A percentile compares a stretch with the other conserved stretches of the same genome.
phyloP scores from a whole-genome alignment of 2,113 vertebrate species.

The Hypanus sabinus region DNA sequence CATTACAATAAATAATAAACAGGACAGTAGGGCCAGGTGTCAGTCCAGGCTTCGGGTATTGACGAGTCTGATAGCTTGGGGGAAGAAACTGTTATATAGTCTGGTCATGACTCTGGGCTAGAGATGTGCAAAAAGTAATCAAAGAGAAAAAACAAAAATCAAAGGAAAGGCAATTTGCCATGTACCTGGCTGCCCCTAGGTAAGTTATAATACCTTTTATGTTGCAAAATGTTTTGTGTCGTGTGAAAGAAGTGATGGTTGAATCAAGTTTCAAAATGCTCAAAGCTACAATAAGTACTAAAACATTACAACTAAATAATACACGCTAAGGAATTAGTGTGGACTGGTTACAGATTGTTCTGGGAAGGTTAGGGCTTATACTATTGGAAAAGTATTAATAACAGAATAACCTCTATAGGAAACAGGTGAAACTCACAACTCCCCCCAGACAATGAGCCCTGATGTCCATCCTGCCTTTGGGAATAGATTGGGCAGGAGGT shows the following conservation, averaged over 20 bases:
- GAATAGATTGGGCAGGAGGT: background rate
- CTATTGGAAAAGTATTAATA: background rate
- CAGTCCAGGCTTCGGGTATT: no score
- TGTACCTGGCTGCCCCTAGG: background rate
- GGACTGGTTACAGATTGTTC: background rate
- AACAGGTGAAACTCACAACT: conserved; percentile 3
- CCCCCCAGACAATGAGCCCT: background rate
- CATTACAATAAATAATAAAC: no score
- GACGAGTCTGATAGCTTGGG: no score
- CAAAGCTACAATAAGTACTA: background rate
- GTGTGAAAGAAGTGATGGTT: background rate
- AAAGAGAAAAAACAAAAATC: background rate
- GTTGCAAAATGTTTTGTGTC: background rate
- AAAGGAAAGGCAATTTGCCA: background rate
- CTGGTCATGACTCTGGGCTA: background rate
- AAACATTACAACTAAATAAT: background rate
- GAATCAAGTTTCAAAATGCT: background rate
- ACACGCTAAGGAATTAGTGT: background rate
- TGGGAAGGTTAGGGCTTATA: background rate
- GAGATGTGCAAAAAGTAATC: background rate
- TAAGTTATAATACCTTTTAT: background rate
- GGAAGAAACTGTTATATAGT: no score
- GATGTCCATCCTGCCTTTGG: conserved; percentile 23
- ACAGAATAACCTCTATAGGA: background rate
- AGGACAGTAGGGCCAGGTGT: no score